Percentiles rank a stretch among this genome's conserved stretches.
phyloP scores from a whole-genome alignment of 2,797 vertebrate genomes.

The Siniperca obscura region DNA sequence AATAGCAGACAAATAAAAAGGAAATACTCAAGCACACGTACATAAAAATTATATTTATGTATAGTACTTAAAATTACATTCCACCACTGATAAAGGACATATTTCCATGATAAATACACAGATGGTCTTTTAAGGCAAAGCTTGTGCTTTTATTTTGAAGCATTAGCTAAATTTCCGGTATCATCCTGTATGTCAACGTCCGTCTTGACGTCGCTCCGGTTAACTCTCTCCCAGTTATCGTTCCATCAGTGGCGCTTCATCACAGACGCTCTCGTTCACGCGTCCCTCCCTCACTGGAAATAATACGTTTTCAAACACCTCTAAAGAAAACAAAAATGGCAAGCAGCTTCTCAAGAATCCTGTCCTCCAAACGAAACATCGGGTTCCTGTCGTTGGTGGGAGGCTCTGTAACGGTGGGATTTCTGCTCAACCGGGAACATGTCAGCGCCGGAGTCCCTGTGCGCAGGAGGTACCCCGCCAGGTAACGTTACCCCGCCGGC shows the following conservation, averaged over 20 bases:
- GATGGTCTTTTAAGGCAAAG: neutral
- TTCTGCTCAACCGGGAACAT: slow-evolving; percentile 88
- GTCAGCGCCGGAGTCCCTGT: slow-evolving; percentile 84
- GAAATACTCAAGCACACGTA: neutral
- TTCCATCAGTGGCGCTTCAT: slow-evolving; percentile 60
- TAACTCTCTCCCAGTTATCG: slow-evolving; percentile 1
- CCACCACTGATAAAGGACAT: neutral
- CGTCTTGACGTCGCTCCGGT: slow-evolving; percentile 25
- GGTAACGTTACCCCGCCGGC: slow-evolving; percentile 79
- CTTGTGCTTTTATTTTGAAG: slow-evolving; percentile 62
- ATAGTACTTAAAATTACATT: neutral
- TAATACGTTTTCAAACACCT: neutral
- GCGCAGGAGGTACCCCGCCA: slow-evolving; percentile 92
- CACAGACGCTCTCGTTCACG: slow-evolving; percentile 23
- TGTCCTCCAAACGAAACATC: slow-evolving; percentile 85
- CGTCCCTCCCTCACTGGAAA: slow-evolving; percentile 8
- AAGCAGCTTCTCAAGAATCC: slow-evolving; percentile 89
- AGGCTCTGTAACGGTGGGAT: slow-evolving; percentile 89
- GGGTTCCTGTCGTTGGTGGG: slow-evolving; percentile 90
- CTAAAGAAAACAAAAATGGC: slow-evolving; percentile 82
- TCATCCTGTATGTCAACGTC: rapidly evolving
- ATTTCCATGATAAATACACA: neutral
- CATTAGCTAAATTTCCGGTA: rapidly evolving
- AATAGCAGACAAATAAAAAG: neutral
- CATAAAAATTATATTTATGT: neutral